Conservation (phyloP, 2,113 vertebrate species). For the Callospermophilus lateralis region DNA sequence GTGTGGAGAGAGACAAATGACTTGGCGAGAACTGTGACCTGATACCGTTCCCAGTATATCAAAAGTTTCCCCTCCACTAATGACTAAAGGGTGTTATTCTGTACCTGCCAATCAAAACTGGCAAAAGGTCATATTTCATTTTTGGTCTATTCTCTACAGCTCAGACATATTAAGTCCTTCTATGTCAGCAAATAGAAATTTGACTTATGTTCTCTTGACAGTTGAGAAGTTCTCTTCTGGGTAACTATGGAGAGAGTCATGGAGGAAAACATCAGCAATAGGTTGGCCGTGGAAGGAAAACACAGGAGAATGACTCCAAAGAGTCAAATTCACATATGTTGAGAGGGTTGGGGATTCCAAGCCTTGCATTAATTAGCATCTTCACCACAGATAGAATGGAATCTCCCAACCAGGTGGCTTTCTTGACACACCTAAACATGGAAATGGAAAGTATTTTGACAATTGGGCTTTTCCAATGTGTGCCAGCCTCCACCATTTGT, state of each 20-base stretch:
- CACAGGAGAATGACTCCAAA: background rate
- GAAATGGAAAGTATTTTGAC: background rate
- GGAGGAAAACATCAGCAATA: background rate
- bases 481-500: background rate
- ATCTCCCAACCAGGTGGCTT: background rate
- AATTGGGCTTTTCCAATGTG: background rate
- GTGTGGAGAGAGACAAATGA: background rate
- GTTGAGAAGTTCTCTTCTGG: background rate
- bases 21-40: background rate
- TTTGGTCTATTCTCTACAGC: background rate
- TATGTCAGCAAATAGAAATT: slow-evolving; percentile 21
- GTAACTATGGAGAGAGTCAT: background rate
- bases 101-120: background rate
- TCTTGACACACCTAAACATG: background rate
- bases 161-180: background rate
- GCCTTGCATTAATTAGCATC: background rate
- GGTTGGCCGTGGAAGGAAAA: slow-evolving; percentile 31
- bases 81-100: background rate
- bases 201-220: background rate
- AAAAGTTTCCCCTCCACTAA: background rate
- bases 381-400: background rate
- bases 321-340: background rate
- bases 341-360: background rate
- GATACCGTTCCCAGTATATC: background rate
- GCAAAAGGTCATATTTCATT: background rate